Evolutionary conservation across 2,113 vertebrate species (phyloP).

Genomic region (Tylochromis polylepis): DNA sequence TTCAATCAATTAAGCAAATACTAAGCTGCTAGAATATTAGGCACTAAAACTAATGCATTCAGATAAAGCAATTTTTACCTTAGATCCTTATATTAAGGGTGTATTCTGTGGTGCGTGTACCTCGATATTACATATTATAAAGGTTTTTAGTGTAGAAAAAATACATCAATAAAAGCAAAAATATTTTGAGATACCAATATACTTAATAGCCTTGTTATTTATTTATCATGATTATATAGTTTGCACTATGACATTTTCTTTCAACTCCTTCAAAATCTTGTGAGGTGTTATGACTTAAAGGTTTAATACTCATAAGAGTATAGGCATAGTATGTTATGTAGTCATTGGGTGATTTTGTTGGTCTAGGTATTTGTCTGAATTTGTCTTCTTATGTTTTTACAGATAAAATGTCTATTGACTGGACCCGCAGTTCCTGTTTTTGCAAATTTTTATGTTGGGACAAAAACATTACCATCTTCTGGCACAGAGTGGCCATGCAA

Average conservation of each 20-base stretch:
- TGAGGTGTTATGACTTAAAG: not conserved
- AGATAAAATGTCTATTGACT: too few relatives aligned
- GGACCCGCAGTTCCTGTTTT: too few relatives aligned
- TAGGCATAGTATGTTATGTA: not conserved
- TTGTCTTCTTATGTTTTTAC: too few relatives aligned
- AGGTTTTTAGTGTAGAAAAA: not conserved
- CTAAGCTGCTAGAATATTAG: too few relatives aligned
- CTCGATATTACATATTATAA: not conserved
- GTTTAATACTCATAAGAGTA: not conserved
- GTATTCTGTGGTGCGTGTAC: not conserved
- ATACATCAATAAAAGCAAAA: not conserved
- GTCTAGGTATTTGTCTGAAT: too few relatives aligned
- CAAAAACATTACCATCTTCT: too few relatives aligned
- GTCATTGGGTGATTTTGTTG: too few relatives aligned
- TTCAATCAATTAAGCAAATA: too few relatives aligned
- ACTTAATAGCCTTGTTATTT: not conserved
- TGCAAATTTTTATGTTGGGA: too few relatives aligned
- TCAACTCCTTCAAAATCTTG: not conserved
- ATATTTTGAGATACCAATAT: not conserved
- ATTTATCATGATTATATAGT: not conserved
- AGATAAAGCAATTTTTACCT: not conserved
- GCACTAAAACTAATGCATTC: not conserved
- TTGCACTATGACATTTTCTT: not conserved
- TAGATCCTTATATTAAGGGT: not conserved
- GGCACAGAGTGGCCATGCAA: too few relatives aligned